These are phyloP conservation scores for Drosophila mauritiana DNA, from an alignment of 1,140 invertebrate genomes.

Conservation along the genomic window DNA sequence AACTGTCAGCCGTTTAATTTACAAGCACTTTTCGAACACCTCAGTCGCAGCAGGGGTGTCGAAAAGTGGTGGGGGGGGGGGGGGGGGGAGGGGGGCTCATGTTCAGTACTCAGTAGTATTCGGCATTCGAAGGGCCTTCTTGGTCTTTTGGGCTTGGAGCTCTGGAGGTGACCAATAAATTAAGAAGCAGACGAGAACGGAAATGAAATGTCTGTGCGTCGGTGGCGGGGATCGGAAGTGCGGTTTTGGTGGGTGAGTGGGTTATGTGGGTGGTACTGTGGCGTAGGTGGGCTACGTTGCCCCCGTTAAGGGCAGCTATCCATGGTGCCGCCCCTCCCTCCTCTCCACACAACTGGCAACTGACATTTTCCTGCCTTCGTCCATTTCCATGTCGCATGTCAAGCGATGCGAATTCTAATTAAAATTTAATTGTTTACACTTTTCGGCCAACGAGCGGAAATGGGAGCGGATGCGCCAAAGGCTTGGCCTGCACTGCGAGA, in stretches of 20 bases:
- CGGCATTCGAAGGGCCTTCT: background rate
- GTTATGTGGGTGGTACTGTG: background rate
- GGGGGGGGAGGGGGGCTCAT: background rate
- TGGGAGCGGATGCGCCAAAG: slow-evolving; percentile 60
- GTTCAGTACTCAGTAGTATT: background rate
- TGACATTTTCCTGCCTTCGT: slow-evolving; percentile 32
- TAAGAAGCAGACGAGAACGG: slow-evolving; percentile 59
- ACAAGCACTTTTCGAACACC: slow-evolving; percentile 48
- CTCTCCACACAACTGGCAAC: slow-evolving; percentile 20
- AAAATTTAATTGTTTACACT: slow-evolving; percentile 83
- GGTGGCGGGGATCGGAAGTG: slow-evolving; percentile 24
- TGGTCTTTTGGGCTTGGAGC: background rate
- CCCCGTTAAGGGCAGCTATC: background rate
- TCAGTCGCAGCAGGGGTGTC: background rate
- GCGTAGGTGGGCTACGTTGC: background rate
- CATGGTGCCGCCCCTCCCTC: background rate
- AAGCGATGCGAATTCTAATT: slow-evolving; percentile 77
- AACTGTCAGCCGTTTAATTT: slow-evolving; percentile 75
- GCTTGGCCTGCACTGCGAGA: slow-evolving; percentile 20
- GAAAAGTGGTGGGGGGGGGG: too few relatives aligned
- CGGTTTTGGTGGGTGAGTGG: slow-evolving; percentile 14
- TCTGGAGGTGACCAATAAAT: slow-evolving; percentile 59
- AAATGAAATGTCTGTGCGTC: slow-evolving; percentile 63
- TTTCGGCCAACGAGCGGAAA: slow-evolving; percentile 69
- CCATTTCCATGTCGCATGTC: slow-evolving; percentile 55